Percentiles rank a stretch among this genome's conserved stretches.
phyloP scores from a whole-genome alignment of 2,797 vertebrate genomes.

The Semotilus atromaculatus region DNA sequence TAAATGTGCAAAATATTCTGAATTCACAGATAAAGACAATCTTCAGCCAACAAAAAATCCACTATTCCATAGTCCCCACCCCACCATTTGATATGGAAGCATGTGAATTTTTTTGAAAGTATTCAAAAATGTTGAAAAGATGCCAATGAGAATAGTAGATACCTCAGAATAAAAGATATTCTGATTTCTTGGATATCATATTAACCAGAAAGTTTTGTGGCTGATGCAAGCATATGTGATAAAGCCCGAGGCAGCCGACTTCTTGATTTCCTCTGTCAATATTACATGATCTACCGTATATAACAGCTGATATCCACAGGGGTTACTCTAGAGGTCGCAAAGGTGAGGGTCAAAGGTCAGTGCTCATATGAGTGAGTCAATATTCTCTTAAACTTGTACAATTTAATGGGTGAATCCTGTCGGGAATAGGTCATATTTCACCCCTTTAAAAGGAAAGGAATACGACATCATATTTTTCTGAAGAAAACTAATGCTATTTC shows the following conservation, averaged over 20 bases:
- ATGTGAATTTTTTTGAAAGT: neutral
- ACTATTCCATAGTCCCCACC: neutral
- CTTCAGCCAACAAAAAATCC: neutral
- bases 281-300: neutral
- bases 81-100: neutral
- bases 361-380: neutral
- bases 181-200: neutral
- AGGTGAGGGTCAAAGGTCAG: conserved; percentile 24
- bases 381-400: conserved; percentile 12
- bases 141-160: neutral
- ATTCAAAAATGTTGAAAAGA: neutral
- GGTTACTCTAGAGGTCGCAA: neutral
- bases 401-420: neutral
- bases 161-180: neutral
- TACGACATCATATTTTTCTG: neutral
- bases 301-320: neutral
- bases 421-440: conserved; percentile 7
- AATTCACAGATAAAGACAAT: neutral
- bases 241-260: neutral
- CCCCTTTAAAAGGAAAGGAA: neutral
- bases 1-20: neutral
- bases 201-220: neutral
- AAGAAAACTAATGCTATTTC: neutral
- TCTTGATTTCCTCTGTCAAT: conserved; percentile 5
- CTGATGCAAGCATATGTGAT: neutral